phyloP scores from a whole-genome alignment of 2,888 invertebrate genomes.

The Sceliomorpha sp. region DNA sequence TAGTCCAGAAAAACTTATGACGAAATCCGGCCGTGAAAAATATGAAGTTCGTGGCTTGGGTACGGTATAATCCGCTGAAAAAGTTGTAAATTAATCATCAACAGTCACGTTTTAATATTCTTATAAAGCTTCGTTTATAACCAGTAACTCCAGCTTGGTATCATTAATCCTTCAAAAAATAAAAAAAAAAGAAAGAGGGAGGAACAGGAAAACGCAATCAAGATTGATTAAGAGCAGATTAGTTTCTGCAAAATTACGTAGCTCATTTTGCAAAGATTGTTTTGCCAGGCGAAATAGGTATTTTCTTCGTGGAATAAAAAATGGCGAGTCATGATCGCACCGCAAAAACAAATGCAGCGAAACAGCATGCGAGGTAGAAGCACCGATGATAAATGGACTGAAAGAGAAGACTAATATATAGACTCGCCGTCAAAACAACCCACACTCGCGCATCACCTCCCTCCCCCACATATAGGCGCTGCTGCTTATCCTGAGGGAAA shows the following conservation, averaged over 20 bases:
- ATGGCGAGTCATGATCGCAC: conserved; percentile 23
- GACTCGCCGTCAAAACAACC: conserved; percentile 46
- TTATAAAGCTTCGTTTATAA: background rate
- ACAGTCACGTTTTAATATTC: too few species aligned
- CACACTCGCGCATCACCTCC: conserved; percentile 35
- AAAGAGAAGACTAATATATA: conserved; percentile 1
- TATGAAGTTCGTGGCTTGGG: too few species aligned
- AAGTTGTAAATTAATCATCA: too few species aligned
- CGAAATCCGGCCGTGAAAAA: too few species aligned
- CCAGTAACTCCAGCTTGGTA: conserved; percentile 23
- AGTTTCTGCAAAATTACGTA: conserved; percentile 28
- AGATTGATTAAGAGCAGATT: conserved; percentile 34
- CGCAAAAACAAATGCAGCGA: conserved; percentile 29
- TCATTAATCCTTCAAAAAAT: conserved; percentile 12
- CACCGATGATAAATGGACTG: conserved; percentile 32
- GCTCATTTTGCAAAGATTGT: conserved; percentile 29
- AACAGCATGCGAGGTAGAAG: conserved; percentile 8
- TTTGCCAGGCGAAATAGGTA: conserved; percentile 17
- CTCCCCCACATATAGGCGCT: background rate
- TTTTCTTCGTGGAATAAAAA: conserved; percentile 19
- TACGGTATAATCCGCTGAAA: too few species aligned
- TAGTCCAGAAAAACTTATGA: too few species aligned
- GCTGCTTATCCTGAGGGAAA: conserved; percentile 26
- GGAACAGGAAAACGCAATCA: conserved; percentile 26
- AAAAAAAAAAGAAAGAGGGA: too few species aligned